Evolutionary conservation across 2,113 vertebrate genomes (phyloP), one percentile per base, ranked within the genome.

Genomic region (Acrocephalus kingi): DNA sequence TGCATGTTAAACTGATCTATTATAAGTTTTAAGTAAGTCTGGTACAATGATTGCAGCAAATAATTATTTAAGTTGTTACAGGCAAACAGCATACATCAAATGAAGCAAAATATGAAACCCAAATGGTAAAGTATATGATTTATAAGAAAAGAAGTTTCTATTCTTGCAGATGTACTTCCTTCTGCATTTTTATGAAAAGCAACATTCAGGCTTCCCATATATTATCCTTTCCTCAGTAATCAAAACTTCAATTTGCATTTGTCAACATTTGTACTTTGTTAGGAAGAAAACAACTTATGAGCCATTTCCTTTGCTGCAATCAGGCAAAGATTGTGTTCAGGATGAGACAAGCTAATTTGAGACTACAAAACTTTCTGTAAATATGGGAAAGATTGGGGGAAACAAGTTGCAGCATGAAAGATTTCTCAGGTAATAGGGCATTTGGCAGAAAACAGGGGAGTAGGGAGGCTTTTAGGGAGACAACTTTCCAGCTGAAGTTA

Each of bases 251-350:
- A 51, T 86, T 93, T 77, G 16, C 79, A 69, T 86, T 90, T 67
- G 87, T 74, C 83, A 94, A 94, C 83, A 67, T 86, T 72, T 66
- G 23, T 74, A 24, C 16, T 88, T 80, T 67, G 24, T 84, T 92
- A 84, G 76, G 51, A 95, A 83, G 59, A 93, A 93, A 90, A 80
- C 20, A 67, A 48, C 55, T 93, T 31, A 86, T 93, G 72, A 92
- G 56, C 33, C 48, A 39, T 77, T 94, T 95, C 68, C 76, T 89
- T 77, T 90, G 55, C 64, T 46, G 68, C 68, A 88, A 92, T 92
- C 72, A 92, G 45, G 86, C 63, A 67, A 77, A 66, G 59, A 92
- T 84, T 90, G 51, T 85, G 67, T 45, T 93, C 33, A 58, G 59
- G 79, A 90, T 80, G 55, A 88, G 49, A 66, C 81, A 89, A 89